phyloP scores from a whole-genome alignment of 1,140 invertebrate species.

The Colletes gigas region DNA sequence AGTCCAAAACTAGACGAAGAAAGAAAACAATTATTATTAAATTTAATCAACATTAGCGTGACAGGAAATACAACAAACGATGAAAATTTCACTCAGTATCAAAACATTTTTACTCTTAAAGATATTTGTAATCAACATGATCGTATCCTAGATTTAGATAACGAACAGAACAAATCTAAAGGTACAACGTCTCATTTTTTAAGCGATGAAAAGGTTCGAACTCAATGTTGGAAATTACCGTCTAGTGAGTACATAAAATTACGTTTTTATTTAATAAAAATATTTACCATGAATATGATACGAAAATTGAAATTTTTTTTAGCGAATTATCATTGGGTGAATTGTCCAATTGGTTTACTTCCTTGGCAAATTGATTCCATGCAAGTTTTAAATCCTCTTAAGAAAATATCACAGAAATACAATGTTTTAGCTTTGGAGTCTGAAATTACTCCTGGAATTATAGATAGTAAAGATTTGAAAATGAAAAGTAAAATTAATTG shows the following conservation, averaged over 20 bases:
- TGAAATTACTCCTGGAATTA: conserved; percentile 67
- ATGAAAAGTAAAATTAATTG: conserved; percentile 71
- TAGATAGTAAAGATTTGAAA: conserved; percentile 64
- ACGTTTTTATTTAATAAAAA: not conserved
- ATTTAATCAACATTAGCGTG: conserved; percentile 66
- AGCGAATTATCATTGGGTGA: conserved; percentile 70
- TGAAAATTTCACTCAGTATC: not conserved
- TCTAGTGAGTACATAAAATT: conserved; percentile 43
- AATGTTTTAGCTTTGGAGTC: conserved; percentile 37
- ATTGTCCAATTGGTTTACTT: conserved; percentile 74
- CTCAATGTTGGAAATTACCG: conserved; percentile 64
- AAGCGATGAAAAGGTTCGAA: conserved; percentile 65
- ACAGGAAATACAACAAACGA: conserved; percentile 9
- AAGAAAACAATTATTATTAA: conserved; percentile 59
- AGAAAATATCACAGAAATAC: conserved; percentile 32
- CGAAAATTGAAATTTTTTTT: conserved; percentile 29
- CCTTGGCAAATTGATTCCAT: conserved; percentile 75
- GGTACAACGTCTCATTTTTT: conserved; percentile 28
- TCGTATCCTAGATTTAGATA: conserved; percentile 2
- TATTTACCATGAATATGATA: conserved; percentile 17
- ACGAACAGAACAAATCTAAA: conserved; percentile 25
- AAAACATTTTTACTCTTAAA: conserved; percentile 53
- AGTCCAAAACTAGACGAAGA: conserved; percentile 42
- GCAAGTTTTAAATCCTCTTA: conserved; percentile 48
- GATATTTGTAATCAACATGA: conserved; percentile 56